These are phyloP conservation scores for Lordiphosa mommai DNA, from an alignment of 1,140 invertebrate genomes.

Conservation along the genomic window DNA sequence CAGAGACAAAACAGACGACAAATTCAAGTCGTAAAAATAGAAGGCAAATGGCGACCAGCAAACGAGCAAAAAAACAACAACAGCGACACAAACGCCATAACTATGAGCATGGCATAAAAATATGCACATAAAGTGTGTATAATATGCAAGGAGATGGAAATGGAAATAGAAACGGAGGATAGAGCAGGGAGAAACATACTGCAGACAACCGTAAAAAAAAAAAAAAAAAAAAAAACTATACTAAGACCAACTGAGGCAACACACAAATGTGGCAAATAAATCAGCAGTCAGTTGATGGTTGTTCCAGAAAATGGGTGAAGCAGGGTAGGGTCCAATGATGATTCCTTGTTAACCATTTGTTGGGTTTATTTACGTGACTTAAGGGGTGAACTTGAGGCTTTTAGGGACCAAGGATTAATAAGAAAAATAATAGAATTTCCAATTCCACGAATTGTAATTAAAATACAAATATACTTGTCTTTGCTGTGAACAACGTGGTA, in stretches of 20 bases:
- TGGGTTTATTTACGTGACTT: slow-evolving; percentile 42
- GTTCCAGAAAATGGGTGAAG: neutral
- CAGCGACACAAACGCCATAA: slow-evolving; percentile 32
- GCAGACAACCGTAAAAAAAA: slow-evolving; percentile 25
- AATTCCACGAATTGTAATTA: neutral
- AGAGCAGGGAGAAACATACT: neutral
- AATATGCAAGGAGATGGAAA: slow-evolving; percentile 37
- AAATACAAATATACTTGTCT: neutral
- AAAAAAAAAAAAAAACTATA: slow-evolving; percentile 7
- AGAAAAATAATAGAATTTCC: too few relatives aligned
- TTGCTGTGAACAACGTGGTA: too few relatives aligned
- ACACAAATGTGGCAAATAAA: slow-evolving; percentile 50
- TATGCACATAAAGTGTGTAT: slow-evolving; percentile 72
- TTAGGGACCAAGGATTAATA: neutral
- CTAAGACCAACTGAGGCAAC: slow-evolving; percentile 24
- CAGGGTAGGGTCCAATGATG: neutral
- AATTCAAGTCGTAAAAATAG: slow-evolving; percentile 68
- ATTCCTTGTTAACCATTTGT: slow-evolving; percentile 37
- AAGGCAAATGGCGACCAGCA: slow-evolving; percentile 60
- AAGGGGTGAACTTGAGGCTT: neutral
- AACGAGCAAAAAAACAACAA: slow-evolving; percentile 40
- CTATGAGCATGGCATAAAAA: slow-evolving; percentile 58
- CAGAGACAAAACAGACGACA: slow-evolving; percentile 36
- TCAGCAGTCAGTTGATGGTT: slow-evolving; percentile 33
- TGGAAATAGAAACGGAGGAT: neutral